These are phyloP conservation scores for Zygothrica quintamaculata DNA, from an alignment of 2,888 invertebrate species.

Conservation along the genomic window DNA sequence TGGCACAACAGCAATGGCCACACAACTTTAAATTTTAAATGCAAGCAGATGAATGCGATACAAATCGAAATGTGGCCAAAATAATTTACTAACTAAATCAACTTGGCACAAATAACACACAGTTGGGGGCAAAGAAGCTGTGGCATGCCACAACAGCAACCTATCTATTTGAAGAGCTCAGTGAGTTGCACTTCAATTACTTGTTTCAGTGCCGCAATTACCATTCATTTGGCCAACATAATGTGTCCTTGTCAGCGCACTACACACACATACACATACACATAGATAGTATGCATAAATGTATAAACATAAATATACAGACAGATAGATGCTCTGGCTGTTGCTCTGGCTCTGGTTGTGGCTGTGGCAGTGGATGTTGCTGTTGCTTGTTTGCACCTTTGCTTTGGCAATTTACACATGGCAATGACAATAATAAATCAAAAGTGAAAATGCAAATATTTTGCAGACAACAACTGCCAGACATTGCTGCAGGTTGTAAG, in stretches of 20 bases:
- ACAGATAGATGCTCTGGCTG: constrained; percentile 12
- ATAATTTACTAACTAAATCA: constrained; percentile 3
- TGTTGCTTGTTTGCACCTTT: constrained; percentile 74
- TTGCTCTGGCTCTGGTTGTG: too few relatives aligned
- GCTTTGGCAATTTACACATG: constrained; percentile 78
- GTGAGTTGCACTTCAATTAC: constrained; percentile 75
- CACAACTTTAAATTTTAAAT: constrained; percentile 43
- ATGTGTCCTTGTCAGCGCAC: constrained; percentile 75
- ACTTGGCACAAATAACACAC: constrained; percentile 5
- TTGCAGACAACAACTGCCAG: constrained; percentile 60
- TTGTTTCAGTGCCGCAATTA: constrained; percentile 78
- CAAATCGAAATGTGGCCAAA: constrained; percentile 48
- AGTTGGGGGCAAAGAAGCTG: neutral
- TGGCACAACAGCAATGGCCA: constrained; percentile 12
- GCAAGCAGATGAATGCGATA: too few relatives aligned
- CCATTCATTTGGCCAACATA: constrained; percentile 77
- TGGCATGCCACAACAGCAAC: constrained; percentile 14
- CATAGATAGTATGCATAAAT: constrained; percentile 1
- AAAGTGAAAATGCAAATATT: constrained; percentile 80
- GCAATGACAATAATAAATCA: constrained; percentile 80
- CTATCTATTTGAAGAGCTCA: constrained; percentile 52
- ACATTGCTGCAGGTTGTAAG: constrained; percentile 46
- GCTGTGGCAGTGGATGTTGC: constrained; percentile 33
- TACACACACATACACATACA: constrained; percentile 15
- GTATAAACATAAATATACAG: constrained; percentile 11